phyloP scores from a whole-genome alignment of 2,888 invertebrate genomes.

The Serripes groenlandicus region DNA sequence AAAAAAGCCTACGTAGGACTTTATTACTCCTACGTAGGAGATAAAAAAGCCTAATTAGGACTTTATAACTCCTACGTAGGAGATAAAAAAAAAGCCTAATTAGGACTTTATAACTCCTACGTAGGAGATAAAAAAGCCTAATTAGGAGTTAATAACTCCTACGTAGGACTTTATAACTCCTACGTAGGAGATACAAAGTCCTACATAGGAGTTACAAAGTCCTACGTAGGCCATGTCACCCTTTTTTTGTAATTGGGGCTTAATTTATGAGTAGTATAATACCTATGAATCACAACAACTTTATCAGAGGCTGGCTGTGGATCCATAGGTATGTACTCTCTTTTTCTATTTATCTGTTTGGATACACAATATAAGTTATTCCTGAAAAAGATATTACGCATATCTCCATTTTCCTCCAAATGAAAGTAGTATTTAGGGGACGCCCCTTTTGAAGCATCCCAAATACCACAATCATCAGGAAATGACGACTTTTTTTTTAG shows the following conservation, averaged over 20 bases:
- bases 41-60: too few relatives aligned
- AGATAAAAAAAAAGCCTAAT: too few relatives aligned
- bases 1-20: too few relatives aligned
- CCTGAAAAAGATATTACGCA: background rate
- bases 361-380: slow-evolving; percentile 7
- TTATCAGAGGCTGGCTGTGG: slow-evolving; percentile 1
- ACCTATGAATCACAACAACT: slow-evolving; percentile 1
- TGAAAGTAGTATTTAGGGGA: slow-evolving; percentile 29
- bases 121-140: too few relatives aligned
- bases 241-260: slow-evolving; percentile 37
- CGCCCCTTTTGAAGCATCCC: slow-evolving; percentile 25
- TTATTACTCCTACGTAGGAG: too few relatives aligned
- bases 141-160: too few relatives aligned
- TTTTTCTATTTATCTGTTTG: background rate
- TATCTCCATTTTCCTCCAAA: background rate
- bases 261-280: slow-evolving; percentile 22
- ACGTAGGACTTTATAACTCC: too few relatives aligned
- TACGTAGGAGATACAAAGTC: too few relatives aligned
- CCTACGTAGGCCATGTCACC: slow-evolving; percentile 52
- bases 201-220: too few relatives aligned
- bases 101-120: too few relatives aligned
- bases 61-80: too few relatives aligned
- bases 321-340: slow-evolving; percentile 16
- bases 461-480: slow-evolving; percentile 31
- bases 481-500: slow-evolving; percentile 17